phyloP scores from a whole-genome alignment of 2,113 vertebrate genomes.

The Thamnophis sirtalis region DNA sequence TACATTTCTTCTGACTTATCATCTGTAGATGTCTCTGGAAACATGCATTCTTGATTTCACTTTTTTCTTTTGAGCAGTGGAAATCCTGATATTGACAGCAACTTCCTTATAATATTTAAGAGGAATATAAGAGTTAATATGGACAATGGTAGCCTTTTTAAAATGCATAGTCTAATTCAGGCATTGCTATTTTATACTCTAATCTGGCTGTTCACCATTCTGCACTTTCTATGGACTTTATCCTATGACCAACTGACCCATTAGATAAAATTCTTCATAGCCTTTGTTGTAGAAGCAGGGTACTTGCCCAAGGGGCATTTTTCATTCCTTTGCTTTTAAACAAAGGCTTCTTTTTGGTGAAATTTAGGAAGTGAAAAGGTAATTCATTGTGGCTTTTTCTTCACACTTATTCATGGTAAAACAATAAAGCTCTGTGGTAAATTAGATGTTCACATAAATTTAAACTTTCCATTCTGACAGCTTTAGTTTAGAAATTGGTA shows the following conservation, averaged over 20 bases:
- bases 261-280: conserved; percentile 53
- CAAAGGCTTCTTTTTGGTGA: neutral
- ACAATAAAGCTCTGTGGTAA: neutral
- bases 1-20: neutral
- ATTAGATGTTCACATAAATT: neutral
- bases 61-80: neutral
- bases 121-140: conserved; percentile 52
- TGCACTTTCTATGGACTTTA: conserved; percentile 23
- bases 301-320: conserved; percentile 42
- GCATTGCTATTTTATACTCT: conserved; percentile 25
- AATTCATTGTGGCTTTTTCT: neutral
- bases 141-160: conserved; percentile 18
- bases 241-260: conserved; percentile 45
- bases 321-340: conserved; percentile 3
- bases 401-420: neutral
- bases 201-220: conserved; percentile 38
- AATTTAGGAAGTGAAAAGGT: neutral
- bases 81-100: neutral
- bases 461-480: neutral
- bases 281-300: conserved; percentile 31
- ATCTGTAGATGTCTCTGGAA: neutral
- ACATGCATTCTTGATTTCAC: neutral
- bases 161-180: conserved; percentile 45
- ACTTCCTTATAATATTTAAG: neutral
- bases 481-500: fast-evolving